A percentile compares a stretch with the other conserved stretches of the same genome.
These are phyloP conservation scores for Andrena fulva DNA, from an alignment of 2,888 invertebrate species.

Conservation along the genomic window DNA sequence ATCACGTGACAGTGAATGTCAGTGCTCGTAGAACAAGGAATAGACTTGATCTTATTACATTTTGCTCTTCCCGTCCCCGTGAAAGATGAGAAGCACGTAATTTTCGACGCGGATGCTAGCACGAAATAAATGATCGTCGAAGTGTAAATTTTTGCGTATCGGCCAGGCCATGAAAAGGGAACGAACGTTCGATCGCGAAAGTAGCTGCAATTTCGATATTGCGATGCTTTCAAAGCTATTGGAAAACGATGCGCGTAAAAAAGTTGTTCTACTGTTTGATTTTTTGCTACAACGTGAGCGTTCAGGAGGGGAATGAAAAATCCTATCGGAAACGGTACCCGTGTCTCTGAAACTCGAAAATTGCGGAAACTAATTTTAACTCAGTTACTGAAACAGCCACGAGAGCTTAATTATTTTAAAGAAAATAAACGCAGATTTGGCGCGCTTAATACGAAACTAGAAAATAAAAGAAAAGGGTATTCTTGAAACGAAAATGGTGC, in stretches of 20 bases:
- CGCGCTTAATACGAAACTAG: not conserved
- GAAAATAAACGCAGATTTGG: no score
- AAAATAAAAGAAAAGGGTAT: not conserved
- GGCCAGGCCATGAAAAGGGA: constrained; percentile 48
- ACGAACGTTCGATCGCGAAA: constrained; percentile 52
- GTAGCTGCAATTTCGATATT: constrained; percentile 56
- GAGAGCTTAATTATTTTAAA: no score
- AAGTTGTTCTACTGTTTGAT: constrained; percentile 29
- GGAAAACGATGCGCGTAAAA: constrained; percentile 33
- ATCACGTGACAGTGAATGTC: not conserved
- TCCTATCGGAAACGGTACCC: not conserved
- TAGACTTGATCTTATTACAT: not conserved
- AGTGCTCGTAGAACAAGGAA: not conserved
- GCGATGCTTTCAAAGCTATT: constrained; percentile 37
- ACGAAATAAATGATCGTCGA: constrained; percentile 42
- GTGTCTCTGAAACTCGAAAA: not conserved
- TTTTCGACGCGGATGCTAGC: constrained; percentile 16
- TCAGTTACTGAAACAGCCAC: no score
- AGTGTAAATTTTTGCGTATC: constrained; percentile 50
- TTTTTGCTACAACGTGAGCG: not conserved
- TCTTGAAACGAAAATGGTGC: not conserved
- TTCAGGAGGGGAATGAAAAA: not conserved
- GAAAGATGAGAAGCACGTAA: constrained; percentile 16
- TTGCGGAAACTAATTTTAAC: no score
- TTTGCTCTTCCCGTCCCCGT: not conserved